Evolutionary conservation across 2,797 vertebrate genomes (phyloP), one percentile per base, ranked within the genome.

Genomic region (Chloroceryle inda): DNA sequence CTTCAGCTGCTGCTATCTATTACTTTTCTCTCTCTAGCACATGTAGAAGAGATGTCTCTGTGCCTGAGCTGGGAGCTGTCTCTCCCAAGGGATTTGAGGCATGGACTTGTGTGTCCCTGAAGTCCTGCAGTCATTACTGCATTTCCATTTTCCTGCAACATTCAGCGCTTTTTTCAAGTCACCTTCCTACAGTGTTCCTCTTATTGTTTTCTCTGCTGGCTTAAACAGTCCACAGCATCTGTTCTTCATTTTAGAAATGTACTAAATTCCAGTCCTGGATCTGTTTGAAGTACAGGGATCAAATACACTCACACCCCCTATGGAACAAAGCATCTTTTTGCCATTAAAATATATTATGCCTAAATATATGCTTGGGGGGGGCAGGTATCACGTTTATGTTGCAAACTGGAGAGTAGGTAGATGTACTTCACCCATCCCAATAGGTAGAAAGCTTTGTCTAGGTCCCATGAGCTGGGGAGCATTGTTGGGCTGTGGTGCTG

Each of bases 161-260:
- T 90, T 91, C 79, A 69, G 89, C 4, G 5, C 62, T 82, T 69
- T 96, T 79, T 94, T 83, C 15, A 13, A 79, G 67, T 89, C 89
- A 88, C 67, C 89, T 98, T 98, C 68, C 79, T 94, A 26, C 76
- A 86, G 84, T 79, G 53, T 94, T 92, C 56, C 66, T 97, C 38
- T 87, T 49, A 55, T 10, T 97, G 82, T 96, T 97, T 97, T 93
- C 84, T 97, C 53, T 73, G 87, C 69, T 90, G 86, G 83, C 92
- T 97, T 96, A 91, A 94, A 87, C 94, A 92, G 75, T 67, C 76
- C 37, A 68, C 63, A 44, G 87, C 97, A 96, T 97, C 96, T 97
- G 96, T 93, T 97, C 87, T 94, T 97, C 88, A 97, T 98, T 97
- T 96, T 96, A 52, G 88, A 50, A 52, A 89, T 85, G 89, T 93